Conservation (phyloP, 2,888 invertebrate species). For the Alloscopus bannaensis region DNA sequence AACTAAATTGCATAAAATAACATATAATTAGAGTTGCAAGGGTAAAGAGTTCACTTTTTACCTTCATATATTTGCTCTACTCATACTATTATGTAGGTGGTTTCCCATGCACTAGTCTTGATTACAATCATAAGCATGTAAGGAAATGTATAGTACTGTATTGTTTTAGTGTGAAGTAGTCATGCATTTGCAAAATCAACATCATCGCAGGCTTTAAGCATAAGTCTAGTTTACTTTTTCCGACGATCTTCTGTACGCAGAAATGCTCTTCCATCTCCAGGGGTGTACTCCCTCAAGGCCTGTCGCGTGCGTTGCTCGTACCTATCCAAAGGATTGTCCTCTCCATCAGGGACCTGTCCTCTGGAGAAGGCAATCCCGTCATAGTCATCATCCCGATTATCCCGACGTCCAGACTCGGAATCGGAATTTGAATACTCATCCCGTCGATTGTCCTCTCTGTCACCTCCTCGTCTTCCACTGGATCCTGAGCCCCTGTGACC, state of each 20-base stretch:
- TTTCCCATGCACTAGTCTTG: neutral
- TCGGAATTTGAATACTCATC: constrained; percentile 21
- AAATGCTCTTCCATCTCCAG: constrained; percentile 43
- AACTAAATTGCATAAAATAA: constrained; percentile 40
- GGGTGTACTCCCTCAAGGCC: constrained; percentile 46
- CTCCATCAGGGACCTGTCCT: constrained; percentile 9
- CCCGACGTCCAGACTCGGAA: constrained; percentile 20
- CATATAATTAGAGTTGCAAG: constrained; percentile 10
- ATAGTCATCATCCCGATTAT: constrained; percentile 46
- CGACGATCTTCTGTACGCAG: constrained; percentile 14
- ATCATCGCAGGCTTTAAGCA: no score
- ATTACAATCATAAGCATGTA: neutral
- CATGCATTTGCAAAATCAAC: no score
- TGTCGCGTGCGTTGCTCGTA: constrained; percentile 42
- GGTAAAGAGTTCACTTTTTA: neutral
- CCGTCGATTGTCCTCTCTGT: no score
- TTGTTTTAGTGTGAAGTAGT: no score
- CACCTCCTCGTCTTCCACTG: neutral
- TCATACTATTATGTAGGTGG: neutral
- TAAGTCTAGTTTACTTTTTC: constrained; percentile 43
- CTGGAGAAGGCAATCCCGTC: constrained; percentile 20
- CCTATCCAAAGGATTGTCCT: constrained; percentile 47
- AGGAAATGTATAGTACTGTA: no score
- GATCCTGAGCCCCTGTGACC: neutral
- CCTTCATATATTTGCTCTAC: neutral